Base-by-base conservation (phyloP, 1,140 invertebrate species). In the Pogonomyrmex californicus region DNA sequence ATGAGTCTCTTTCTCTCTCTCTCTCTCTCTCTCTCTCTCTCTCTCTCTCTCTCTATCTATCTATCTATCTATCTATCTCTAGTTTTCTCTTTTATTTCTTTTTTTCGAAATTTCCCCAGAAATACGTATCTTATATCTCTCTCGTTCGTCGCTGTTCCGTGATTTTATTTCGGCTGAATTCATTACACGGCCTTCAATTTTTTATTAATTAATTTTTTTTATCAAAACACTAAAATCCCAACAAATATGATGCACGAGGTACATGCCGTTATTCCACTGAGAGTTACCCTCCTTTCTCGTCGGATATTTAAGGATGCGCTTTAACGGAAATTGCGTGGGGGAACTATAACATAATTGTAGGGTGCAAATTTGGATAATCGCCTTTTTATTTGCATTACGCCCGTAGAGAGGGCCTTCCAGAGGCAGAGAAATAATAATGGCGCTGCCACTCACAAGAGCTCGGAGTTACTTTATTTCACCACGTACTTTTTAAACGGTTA, bases 401-500 rank as follows among this genome's bases (percentile, higher is more conserved):
- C 2, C 33, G 3, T 41, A 44, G 44, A 81, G 14, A 81, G 33
- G 14, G 14, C n/a, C 23, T 71, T 44, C 23, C n/a, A 56, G 23
- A 70, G 14, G 30, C 9, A 23, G 17, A 17, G 5, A 82, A 71
- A 56, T 68, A 71, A 56, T 68, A 81, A 60, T 71, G 38, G 38
- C 36, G 30, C 41, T 73, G 51, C 66, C 79, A 82, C 9, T 82
- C 54, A 71, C 79, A 47, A 82, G 36, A 10, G 41, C 23, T 5
- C 23, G 1, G 23, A 65, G n/a, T 71, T 81, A 68, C 63, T 56
- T 81, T 71, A 44, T 23, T 68, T 41, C 23, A 47, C 4, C n/a
- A 17, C n/a, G 23, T 54, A 81, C 65, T 70, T 82, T 82, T 73
- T 73, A 82, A 73, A 70, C 54, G 17, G 66, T 73, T 82, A 82